Percentiles rank a stretch among this genome's conserved stretches.
phyloP scores from a whole-genome alignment of 2,113 vertebrate genomes.

The Noturus placidus region DNA sequence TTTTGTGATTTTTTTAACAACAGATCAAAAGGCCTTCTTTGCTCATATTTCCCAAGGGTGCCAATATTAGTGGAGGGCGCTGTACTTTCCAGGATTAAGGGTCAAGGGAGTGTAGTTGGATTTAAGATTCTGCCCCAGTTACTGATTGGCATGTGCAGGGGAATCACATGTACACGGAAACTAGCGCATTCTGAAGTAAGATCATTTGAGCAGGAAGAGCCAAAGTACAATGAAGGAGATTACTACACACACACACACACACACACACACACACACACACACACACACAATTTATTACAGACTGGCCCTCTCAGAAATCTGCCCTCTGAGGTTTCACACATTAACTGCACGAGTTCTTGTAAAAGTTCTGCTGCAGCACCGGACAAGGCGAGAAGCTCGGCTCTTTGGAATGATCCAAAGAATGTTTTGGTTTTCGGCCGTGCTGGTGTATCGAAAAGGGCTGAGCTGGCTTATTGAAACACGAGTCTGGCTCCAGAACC shows the following conservation, averaged over 20 bases:
- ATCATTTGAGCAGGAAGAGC: background rate
- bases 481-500: conserved; percentile 14
- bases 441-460: background rate
- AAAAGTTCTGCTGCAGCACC: background rate
- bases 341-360: background rate
- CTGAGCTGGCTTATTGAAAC: conserved; percentile 16
- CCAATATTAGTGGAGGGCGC: no score
- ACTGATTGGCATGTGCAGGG: background rate
- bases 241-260: background rate
- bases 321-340: background rate
- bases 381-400: background rate
- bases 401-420: background rate
- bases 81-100: background rate
- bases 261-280: background rate
- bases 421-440: no score
- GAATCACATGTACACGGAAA: background rate
- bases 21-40: no score
- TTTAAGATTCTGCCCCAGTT: background rate
- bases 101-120: background rate
- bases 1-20: no score
- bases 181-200: background rate
- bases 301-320: background rate
- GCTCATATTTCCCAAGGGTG: no score
- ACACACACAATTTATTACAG: background rate
- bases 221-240: background rate